Base-by-base conservation (phyloP, 2,888 invertebrate genomes). In the Magallana nippona region DNA sequence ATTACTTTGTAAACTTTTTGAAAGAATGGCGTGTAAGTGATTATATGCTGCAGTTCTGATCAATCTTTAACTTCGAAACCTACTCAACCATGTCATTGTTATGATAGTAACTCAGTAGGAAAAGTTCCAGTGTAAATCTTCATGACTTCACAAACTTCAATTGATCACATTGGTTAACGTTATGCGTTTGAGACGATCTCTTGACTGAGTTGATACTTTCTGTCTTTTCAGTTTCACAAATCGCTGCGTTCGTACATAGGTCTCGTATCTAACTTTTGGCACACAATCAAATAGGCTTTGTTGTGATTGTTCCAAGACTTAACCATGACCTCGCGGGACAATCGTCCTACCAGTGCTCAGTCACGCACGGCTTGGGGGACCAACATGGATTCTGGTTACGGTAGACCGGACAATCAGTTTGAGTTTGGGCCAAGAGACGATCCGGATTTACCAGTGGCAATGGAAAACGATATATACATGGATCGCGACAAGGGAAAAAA, bases 301-400 rank as follows among this genome's bases (percentile, higher is more conserved):
- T 13, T 55, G 57, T 79, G 79, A 79, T 79, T 57, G n/a, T 56
- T 22, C 57, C 56, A 79, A 79, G 56, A 79, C 19, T 57, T 77
- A 79, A 85, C 55, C 55, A 86, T 83, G 82, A 82, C 81, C 80
- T 81, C 86, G 22, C 81, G 80, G 80, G 82, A 83, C 78, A 55
- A 83, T 79, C 89, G 93, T 57, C 93, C 93, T 22, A 84, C 86
- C 11, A 92, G 92, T 86, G 92, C 91, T 77, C 89, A 89, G 85
- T 92, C 92, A 92, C n/a, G 89, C 87, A 78, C 93, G 91, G 55
- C 92, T 93, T 93, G 89, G 88, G 62, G 88, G 55, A 44, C 44
- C 44, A 87, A 88, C 27, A 86, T 88, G 60, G 84, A 82, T 78
- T 78, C 85, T 57, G 87, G 87, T 71, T 83, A 86, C 83, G 89